Conservation (phyloP, 2,888 invertebrate species). For the Alcis repandata region DNA sequence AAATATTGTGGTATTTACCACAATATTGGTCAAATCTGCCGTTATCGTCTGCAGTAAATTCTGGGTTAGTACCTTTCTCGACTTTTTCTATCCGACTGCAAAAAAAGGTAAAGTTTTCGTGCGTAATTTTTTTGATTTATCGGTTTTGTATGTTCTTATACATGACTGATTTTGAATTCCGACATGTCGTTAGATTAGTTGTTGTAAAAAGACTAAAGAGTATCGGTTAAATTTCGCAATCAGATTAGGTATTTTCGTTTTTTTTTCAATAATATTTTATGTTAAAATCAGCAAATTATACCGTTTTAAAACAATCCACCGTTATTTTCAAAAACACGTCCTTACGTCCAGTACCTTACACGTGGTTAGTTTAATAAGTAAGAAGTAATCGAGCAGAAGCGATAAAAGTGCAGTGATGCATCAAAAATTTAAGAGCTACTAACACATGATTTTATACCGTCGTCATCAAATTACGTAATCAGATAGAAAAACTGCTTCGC, state of each 20-base stretch:
- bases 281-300: not conserved
- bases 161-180: no score
- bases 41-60: not conserved
- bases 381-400: conserved; percentile 11
- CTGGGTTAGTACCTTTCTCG: not conserved
- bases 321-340: not conserved
- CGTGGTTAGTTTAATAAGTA: not conserved
- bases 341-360: not conserved
- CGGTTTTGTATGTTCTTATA: no score
- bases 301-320: conserved; percentile 2
- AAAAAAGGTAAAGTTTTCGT: no score
- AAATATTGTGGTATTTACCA: not conserved
- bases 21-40: conserved; percentile 7
- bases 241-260: no score
- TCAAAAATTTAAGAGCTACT: no score
- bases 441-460: not conserved
- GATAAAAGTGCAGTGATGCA: not conserved
- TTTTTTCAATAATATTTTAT: no score
- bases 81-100: not conserved
- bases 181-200: no score
- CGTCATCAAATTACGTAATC: not conserved
- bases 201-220: no score
- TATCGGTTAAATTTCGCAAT: no score
- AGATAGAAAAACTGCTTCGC: not conserved
- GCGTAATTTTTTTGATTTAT: no score